phyloP scores from a whole-genome alignment of 2,888 invertebrate genomes.

The Apodemia mormo region DNA sequence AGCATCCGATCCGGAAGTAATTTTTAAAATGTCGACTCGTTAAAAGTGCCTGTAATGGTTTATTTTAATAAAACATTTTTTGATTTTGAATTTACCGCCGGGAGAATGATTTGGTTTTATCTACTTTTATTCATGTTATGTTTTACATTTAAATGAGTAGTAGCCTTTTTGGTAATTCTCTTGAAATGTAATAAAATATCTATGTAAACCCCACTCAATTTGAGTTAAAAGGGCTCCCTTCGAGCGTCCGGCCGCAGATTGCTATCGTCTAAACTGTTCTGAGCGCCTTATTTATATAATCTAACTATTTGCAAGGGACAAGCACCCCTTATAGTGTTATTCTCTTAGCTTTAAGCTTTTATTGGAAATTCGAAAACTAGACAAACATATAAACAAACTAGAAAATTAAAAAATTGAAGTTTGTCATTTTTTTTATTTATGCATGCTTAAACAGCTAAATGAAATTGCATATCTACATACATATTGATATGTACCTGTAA shows the following conservation, averaged over 20 bases:
- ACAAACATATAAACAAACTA: background rate
- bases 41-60: too few relatives aligned
- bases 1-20: too few relatives aligned
- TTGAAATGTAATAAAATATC: constrained; percentile 53
- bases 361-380: constrained; percentile 3
- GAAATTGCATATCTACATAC: too few relatives aligned
- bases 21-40: too few relatives aligned
- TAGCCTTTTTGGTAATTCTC: constrained; percentile 7
- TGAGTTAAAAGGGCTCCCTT: constrained; percentile 48
- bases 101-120: background rate
- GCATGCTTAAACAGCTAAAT: too few relatives aligned
- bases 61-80: too few relatives aligned
- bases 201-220: constrained; percentile 72
- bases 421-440: too few relatives aligned
- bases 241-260: constrained; percentile 63
- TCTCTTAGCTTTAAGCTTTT: constrained; percentile 38
- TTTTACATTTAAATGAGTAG: background rate
- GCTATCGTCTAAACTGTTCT: constrained; percentile 68
- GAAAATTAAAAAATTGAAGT: too few relatives aligned
- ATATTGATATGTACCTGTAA: too few relatives aligned
- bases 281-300: constrained; percentile 80
- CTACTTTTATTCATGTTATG: background rate
- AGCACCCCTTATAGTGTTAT: constrained; percentile 64
- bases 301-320: constrained; percentile 78
- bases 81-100: too few relatives aligned